Evolutionary conservation across 2,113 vertebrate species (phyloP).

Genomic region (Paralichthys olivaceus): DNA sequence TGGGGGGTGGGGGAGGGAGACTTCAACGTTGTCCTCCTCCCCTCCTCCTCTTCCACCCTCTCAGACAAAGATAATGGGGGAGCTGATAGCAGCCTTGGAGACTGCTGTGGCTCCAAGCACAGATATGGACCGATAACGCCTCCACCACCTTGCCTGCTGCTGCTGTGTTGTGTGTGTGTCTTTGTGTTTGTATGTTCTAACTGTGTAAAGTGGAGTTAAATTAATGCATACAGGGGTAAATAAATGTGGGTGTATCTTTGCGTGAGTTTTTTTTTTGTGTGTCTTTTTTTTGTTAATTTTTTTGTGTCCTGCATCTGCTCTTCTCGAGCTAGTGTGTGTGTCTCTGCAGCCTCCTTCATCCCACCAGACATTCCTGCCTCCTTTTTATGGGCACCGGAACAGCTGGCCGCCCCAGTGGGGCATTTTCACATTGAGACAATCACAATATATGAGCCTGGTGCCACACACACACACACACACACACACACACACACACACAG

Average conservation of each 20-base stretch:
- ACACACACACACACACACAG: constrained; percentile 45
- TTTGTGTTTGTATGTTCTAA: constrained; percentile 12
- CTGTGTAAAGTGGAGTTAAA: constrained; percentile 22
- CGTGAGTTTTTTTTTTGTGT: constrained; percentile 13
- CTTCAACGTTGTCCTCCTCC: constrained; percentile 85
- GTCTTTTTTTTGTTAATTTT: neutral
- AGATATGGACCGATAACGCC: constrained; percentile 94
- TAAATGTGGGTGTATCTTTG: constrained; percentile 12
- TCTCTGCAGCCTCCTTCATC: constrained; percentile 71
- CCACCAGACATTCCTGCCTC: constrained; percentile 77
- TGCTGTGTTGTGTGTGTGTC: constrained; percentile 20
- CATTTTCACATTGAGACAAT: constrained; percentile 78
- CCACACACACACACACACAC: constrained; percentile 48
- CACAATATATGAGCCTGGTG: constrained; percentile 70
- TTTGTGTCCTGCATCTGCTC: constrained; percentile 68
- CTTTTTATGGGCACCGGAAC: constrained; percentile 78
- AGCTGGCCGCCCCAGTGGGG: constrained; percentile 80
- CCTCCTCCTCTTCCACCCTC: constrained; percentile 82
- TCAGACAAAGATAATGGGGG: constrained; percentile 92
- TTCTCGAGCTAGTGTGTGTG: constrained; percentile 42
- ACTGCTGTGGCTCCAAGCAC: constrained; percentile 90
- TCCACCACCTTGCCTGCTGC: constrained; percentile 85
- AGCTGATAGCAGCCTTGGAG: constrained; percentile 98
- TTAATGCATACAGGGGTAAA: constrained; percentile 9
- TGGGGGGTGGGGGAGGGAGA: constrained; percentile 76